Evolutionary conservation across 2,888 invertebrate genomes (phyloP).

Genomic region (Meandrusa payeni): DNA sequence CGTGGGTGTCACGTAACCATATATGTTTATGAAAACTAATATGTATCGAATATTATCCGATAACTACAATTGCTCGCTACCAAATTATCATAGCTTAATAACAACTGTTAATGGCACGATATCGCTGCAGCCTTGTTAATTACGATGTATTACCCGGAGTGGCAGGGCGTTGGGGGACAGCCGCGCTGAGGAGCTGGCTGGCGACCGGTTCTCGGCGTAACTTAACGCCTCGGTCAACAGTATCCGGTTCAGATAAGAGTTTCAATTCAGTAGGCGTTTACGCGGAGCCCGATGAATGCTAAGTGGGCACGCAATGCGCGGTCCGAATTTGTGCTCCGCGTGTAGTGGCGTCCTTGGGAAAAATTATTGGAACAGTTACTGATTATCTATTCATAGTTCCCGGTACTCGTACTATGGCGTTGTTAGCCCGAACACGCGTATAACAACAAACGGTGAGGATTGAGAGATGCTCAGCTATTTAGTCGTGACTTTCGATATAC

Average conservation of each 20-base stretch:
- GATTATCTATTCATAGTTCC: conserved; percentile 17
- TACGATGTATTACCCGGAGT: conserved; percentile 7
- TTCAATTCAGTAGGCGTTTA: conserved; percentile 19
- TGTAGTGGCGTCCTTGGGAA: conserved; percentile 21
- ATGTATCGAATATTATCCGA: too few relatives aligned
- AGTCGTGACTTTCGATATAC: too few relatives aligned
- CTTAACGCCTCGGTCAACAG: conserved; percentile 10
- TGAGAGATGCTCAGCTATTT: too few relatives aligned
- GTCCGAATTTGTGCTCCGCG: neutral
- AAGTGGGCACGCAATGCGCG: conserved; percentile 9
- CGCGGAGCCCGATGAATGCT: conserved; percentile 12
- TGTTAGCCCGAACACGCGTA: too few relatives aligned
- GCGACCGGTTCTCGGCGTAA: conserved; percentile 15
- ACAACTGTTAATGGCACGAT: neutral
- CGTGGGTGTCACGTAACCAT: too few relatives aligned
- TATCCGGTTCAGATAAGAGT: conserved; percentile 21
- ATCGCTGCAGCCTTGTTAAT: conserved; percentile 10
- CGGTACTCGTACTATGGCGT: too few relatives aligned
- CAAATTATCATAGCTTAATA: too few relatives aligned
- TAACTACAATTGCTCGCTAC: too few relatives aligned
- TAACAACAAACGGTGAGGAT: too few relatives aligned
- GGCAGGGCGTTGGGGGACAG: neutral
- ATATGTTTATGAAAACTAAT: too few relatives aligned
- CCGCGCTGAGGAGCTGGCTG: conserved; percentile 2
- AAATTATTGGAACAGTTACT: conserved; percentile 18